Conservation (phyloP, 2,888 invertebrate species). For the Cyrtodaria siliqua region DNA sequence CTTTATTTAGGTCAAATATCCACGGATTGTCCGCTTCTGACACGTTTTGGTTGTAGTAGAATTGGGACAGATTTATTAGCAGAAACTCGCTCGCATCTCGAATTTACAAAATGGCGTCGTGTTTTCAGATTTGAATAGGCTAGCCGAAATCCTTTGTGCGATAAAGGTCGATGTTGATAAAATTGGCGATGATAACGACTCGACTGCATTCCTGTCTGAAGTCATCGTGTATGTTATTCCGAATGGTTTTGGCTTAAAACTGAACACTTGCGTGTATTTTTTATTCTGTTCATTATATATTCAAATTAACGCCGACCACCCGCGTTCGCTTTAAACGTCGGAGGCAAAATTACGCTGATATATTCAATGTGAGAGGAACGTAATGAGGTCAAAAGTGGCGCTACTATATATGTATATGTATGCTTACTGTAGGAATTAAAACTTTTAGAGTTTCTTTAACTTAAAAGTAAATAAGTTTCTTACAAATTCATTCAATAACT, state of each 20-base stretch:
- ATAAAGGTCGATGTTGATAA: not conserved
- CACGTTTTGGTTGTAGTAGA: not conserved
- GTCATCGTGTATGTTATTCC: too few species aligned
- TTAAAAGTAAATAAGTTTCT: too few species aligned
- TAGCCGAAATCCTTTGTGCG: constrained; percentile 43
- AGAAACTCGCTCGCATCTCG: not conserved
- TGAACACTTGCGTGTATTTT: too few species aligned
- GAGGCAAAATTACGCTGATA: constrained; percentile 6
- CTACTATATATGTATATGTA: too few species aligned
- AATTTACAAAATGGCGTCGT: constrained; percentile 52
- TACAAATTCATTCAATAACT: too few species aligned
- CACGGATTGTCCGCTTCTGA: not conserved
- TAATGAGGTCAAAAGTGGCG: constrained; percentile 10
- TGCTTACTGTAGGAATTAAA: too few species aligned
- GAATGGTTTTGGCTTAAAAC: too few species aligned
- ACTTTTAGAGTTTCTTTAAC: too few species aligned
- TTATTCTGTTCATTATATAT: not conserved
- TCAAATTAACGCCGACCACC: constrained; percentile 30
- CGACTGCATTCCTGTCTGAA: too few species aligned
- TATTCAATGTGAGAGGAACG: not conserved
- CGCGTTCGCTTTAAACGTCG: constrained; percentile 31
- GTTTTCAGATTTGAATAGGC: constrained; percentile 30
- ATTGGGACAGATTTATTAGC: not conserved
- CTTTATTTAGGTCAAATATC: not conserved
- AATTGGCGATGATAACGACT: too few species aligned